Base-by-base conservation (phyloP, 92 coral and sea anemone genomes). In the Epizoanthus rinbou region DNA sequence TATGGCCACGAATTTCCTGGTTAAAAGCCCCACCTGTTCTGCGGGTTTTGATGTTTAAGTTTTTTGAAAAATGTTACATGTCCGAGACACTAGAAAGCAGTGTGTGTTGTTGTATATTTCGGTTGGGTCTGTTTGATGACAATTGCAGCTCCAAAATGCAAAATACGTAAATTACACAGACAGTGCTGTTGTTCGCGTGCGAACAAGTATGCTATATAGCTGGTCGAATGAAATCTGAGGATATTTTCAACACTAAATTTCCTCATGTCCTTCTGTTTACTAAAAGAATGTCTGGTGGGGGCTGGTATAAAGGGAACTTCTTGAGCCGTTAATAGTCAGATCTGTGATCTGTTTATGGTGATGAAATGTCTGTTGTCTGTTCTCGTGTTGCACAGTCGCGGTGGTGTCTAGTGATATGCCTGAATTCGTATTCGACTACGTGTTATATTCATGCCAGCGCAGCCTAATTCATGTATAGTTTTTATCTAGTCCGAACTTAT, bases 1-100 rank as follows among this genome's bases (percentile, higher is more conserved):
- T 43, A 67, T 68, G 75, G 18, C 58, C 85, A 25, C 74, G 53
- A 18, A 50, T 81, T 57, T 67, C 47, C 24, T 16, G 75, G 66
- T 69, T 53, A 21, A 80, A 65, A 79, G 74, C 84, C 71, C 85
- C 79, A 67, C 75, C 85, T 87, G 84, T 54, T 60, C 13, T 24
- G 35, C 60, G 57, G 65, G 28, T 74, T 73, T 22, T 31, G 63
- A 43, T 71, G 31, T 76, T 65, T 74, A 71, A 80, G 66, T 80
- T 79, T 72, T 59, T 16, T 64, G 60, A 28, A 25, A 43, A 24
- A 24, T 78, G 70, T 78, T 78, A 78, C 82, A 41, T 22, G 59
- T 69, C 47, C 68, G 50, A 57, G 67, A 58, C 64, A 57, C 47
- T 14, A 35, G 54, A 75, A 25, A 75, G 57, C 81, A 75, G 70